Conservation (phyloP, 1,140 invertebrate species). For the Drosophila miranda region DNA sequence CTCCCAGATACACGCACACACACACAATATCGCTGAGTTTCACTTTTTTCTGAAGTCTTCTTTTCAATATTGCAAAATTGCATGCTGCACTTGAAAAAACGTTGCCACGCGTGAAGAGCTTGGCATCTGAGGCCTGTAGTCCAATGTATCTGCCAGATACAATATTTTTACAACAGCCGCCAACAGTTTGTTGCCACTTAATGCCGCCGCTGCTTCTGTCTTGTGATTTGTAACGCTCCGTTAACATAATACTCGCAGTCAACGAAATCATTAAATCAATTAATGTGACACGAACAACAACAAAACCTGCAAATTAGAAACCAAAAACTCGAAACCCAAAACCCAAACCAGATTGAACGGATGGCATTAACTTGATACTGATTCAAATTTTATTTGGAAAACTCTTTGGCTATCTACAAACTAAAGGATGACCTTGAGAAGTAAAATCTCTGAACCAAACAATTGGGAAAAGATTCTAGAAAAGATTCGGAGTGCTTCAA, state of each 20-base stretch:
- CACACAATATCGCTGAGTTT: constrained; percentile 41
- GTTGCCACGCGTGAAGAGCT: constrained; percentile 67
- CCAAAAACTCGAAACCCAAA: constrained; percentile 33
- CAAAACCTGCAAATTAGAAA: constrained; percentile 44
- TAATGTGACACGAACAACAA: constrained; percentile 58
- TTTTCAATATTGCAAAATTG: constrained; percentile 67
- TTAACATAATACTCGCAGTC: constrained; percentile 49
- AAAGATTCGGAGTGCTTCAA: no score
- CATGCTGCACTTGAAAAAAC: constrained; percentile 76
- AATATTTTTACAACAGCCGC: constrained; percentile 42
- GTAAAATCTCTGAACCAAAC: no score
- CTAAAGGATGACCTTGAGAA: constrained; percentile 3
- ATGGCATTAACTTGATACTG: constrained; percentile 41
- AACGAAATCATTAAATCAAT: constrained; percentile 65
- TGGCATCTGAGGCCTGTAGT: no score
- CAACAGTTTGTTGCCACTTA: constrained; percentile 73
- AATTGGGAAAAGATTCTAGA: background rate
- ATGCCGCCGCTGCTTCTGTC: constrained; percentile 29
- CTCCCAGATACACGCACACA: constrained; percentile 36
- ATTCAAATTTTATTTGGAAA: constrained; percentile 1
- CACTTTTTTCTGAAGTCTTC: constrained; percentile 64
- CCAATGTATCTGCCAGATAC: constrained; percentile 48
- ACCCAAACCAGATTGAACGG: constrained; percentile 52
- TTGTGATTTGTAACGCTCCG: constrained; percentile 64
- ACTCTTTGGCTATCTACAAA: background rate